Conservation (phyloP, 2,888 invertebrate species). For the Sminthurinus aureus region DNA sequence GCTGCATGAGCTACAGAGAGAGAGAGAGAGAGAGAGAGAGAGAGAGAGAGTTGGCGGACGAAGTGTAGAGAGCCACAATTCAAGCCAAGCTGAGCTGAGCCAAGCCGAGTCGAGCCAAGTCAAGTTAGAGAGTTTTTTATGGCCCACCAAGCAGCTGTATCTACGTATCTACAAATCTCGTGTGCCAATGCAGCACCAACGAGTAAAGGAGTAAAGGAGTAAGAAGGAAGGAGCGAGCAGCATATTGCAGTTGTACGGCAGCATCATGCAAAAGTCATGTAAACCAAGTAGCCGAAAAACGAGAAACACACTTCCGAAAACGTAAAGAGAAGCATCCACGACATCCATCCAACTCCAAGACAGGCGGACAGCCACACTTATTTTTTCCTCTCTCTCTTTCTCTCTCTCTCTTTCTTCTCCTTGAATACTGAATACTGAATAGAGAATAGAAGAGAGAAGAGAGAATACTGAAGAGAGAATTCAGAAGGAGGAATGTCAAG, state of each 20-base stretch:
- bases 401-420: too few relatives aligned
- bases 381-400: background rate
- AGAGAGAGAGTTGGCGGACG: background rate
- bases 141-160: constrained; percentile 47
- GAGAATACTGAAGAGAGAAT: too few relatives aligned
- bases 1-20: constrained; percentile 23
- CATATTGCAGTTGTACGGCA: constrained; percentile 40
- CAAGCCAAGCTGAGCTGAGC: background rate
- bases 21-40: background rate
- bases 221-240: too few relatives aligned
- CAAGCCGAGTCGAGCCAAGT: constrained; percentile 14
- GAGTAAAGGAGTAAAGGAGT: too few relatives aligned
- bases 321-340: background rate
- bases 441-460: too few relatives aligned
- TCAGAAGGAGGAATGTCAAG: too few relatives aligned
- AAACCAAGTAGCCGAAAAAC: constrained; percentile 13
- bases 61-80: background rate
- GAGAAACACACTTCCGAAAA: background rate
- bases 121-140: constrained; percentile 33
- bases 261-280: constrained; percentile 35
- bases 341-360: background rate
- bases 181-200: constrained; percentile 26
- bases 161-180: constrained; percentile 49
- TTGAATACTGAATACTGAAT: background rate
- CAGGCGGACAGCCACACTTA: background rate